Evolutionary conservation across 2,797 vertebrate species (phyloP), one percentile per base, ranked within the genome.

Genomic region (Sebastes taczanowskii): DNA sequence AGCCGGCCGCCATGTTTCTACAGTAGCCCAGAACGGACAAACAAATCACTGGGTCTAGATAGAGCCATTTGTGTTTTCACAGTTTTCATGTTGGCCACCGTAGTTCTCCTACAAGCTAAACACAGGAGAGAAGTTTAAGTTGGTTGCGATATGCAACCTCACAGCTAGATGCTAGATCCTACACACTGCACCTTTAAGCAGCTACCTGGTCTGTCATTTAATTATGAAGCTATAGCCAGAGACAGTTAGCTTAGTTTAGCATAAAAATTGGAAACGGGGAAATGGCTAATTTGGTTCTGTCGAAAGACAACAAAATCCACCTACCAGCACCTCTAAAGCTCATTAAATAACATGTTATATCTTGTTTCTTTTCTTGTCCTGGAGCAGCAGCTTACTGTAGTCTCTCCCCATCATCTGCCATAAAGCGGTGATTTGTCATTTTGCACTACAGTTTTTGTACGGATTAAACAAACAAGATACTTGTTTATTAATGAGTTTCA

Each of bases 341-440:
- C 2, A 22, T 70, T 20, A 38, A n/a, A 56, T 56, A 56, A 35
- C 52, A 25, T 56, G 52, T 55, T 25, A 11, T 65, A 42, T 46
- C 16, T 25, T 42, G 34, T 38, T 42, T 35, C 1, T 64, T 59
- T 64, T 16, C 7, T 25, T 64, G 2, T 1, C 14, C 5, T 46
- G 23, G 35, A 63, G 32, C 32, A 35, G 32, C 2, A 1, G 9
- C 8, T 29, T 60, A 29, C 25, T 14, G 1, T 6, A 32, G 18
- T 32, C 5, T 32, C 38, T 42, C 38, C 38, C 14, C 0, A 42
- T 42, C 14, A 42, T 42, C 38, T 42, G 38, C 5, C 3, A 20
- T n/a, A n/a, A 52, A 52, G 9, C 18, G 0, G 14, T 52, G 49
- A n/a, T 9, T n/a, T 52, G 49, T 52, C 18, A 0, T 53, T 49